Base-by-base conservation (phyloP, 2,797 vertebrate genomes). In the Thaleichthys pacificus region DNA sequence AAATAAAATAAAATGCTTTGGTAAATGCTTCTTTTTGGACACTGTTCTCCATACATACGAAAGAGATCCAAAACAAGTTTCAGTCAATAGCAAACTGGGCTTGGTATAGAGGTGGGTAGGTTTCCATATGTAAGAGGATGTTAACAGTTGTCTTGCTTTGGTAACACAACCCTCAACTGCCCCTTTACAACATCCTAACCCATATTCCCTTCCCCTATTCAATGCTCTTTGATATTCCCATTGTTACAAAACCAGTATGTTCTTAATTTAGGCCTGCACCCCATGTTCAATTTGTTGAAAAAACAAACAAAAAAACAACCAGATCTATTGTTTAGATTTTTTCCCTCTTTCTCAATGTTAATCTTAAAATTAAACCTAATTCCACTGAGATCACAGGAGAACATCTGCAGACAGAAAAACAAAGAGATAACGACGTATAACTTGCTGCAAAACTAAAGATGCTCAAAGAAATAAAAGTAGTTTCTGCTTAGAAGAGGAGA, bases 291-390 rank as follows among this genome's bases (percentile, higher is more conserved):
- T 82, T 67, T 77, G 78, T 73, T 82, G n/a, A 58, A 75, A 80
- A 83, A 74, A 73, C 79, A 35, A n/a, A n/a, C 28, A 58, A n/a
- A 30, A 28, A 38, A 85, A 80, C 78, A 81, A 51, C 62, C 70
- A 75, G 56, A 68, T n/a, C 60, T 80, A 77, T 61, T 49, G 64
- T 72, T 82, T 75, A 19, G 12, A 22, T 15, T 24, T 14, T 74
- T 14, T 51, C 38, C 66, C 77, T 77, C 84, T 71, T 74, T 84
- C 76, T 83, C 86, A 77, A 87, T 88, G 80, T 69, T 42, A 73
- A 80, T 80, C 83, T 87, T 85, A 76, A 89, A 89, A 90, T 88
- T 83, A 88, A 86, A 81, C 47, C 1, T 69, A 88, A 83, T 79
- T 86, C 86, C 83, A 81, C 65, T 2, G 85, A 88, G 87, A 88